phyloP scores from a whole-genome alignment of 2,888 invertebrate species.

The Pasiphila rectangulata region DNA sequence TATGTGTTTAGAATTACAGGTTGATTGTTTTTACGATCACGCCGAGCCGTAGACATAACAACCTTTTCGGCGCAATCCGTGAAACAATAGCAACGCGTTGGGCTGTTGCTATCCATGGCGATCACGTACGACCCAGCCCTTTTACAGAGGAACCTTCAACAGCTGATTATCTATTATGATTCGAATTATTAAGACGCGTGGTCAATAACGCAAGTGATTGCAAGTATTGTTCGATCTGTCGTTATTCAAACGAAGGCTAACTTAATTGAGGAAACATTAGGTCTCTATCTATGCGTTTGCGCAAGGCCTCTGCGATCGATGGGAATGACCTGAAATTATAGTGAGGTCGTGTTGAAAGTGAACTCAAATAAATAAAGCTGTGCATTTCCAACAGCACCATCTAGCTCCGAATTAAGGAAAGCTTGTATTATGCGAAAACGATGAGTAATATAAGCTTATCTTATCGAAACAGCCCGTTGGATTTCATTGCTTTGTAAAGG shows the following conservation, averaged over 20 bases:
- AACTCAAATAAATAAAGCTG: too few relatives aligned
- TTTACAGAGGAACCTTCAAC: constrained; percentile 53
- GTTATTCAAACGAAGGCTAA: constrained; percentile 42
- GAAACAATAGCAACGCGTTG: constrained; percentile 54
- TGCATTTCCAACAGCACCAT: too few relatives aligned
- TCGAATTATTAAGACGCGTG: constrained; percentile 46
- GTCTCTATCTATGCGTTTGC: constrained; percentile 36
- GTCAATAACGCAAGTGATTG: constrained; percentile 47
- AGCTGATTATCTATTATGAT: constrained; percentile 44
- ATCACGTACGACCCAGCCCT: constrained; percentile 50
- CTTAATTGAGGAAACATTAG: constrained; percentile 50
- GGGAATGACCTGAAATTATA: constrained; percentile 72
- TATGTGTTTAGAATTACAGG: constrained; percentile 39
- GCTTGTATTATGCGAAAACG: too few relatives aligned
- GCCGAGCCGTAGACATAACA: constrained; percentile 56
- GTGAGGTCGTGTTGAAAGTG: background rate
- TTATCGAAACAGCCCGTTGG: too few relatives aligned
- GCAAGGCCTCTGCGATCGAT: constrained; percentile 52
- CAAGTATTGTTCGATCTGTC: constrained; percentile 44
- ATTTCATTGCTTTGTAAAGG: too few relatives aligned
- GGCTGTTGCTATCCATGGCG: constrained; percentile 28
- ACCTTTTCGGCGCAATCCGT: constrained; percentile 49
- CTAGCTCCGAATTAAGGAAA: too few relatives aligned
- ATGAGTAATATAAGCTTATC: too few relatives aligned
- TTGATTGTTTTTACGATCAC: constrained; percentile 37